These are phyloP conservation scores for Tinamus guttatus DNA, from an alignment of 2,113 vertebrate genomes.

Conservation along the genomic window DNA sequence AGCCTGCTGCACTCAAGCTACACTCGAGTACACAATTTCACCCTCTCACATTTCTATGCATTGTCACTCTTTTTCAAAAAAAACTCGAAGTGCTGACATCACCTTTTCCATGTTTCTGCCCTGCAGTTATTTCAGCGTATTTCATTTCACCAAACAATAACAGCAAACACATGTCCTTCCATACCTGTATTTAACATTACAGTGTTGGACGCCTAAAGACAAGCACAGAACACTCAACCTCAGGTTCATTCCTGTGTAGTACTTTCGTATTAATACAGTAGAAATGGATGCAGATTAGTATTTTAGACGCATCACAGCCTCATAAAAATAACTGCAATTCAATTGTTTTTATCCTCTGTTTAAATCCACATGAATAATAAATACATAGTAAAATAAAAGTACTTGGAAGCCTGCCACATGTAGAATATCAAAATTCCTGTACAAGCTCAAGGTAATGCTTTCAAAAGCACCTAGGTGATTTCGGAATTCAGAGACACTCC, in stretches of 20 bases:
- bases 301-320: conserved; percentile 20
- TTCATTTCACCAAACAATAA: neutral
- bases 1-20: neutral
- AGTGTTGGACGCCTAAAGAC: neutral
- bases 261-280: neutral
- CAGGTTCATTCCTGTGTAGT: neutral
- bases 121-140: neutral
- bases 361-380: conserved; percentile 34
- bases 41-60: neutral
- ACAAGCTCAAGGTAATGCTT: neutral
- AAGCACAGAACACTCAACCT: neutral
- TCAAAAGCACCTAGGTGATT: neutral
- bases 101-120: neutral
- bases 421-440: neutral
- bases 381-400: conserved; percentile 28
- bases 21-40: neutral
- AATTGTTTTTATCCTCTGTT: conserved; percentile 28
- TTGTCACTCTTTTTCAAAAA: neutral
- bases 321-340: conserved; percentile 16
- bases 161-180: neutral
- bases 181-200: neutral
- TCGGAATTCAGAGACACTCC: neutral
- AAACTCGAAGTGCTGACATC: neutral
- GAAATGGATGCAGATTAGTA: conserved; percentile 24
- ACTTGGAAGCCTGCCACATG: neutral